These are phyloP conservation scores for Oxyura jamaicensis DNA, from an alignment of 2,113 vertebrate species.

Conservation along the genomic window DNA sequence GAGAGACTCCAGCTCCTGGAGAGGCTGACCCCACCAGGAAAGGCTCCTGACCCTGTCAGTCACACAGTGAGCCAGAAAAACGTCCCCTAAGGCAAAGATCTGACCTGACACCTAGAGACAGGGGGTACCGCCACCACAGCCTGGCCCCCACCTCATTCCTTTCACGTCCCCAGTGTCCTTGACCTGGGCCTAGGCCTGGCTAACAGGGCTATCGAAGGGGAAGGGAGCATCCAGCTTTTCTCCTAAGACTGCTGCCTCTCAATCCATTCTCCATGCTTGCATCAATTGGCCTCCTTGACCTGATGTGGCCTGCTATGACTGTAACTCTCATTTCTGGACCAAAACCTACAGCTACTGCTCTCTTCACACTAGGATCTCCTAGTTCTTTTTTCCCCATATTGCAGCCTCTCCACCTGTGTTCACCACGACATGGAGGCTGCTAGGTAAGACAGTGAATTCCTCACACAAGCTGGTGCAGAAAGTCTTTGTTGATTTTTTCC, in stretches of 20 bases:
- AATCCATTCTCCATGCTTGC: background rate
- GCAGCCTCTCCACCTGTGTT: background rate
- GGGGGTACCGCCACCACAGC: background rate
- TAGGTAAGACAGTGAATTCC: background rate
- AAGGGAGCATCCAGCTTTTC: background rate
- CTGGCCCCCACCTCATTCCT: background rate
- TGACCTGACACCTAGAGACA: background rate
- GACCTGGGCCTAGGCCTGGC: background rate
- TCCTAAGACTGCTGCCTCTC: background rate
- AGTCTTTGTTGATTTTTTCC: background rate
- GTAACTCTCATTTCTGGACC: background rate
- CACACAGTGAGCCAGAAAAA: background rate
- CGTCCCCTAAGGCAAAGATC: background rate
- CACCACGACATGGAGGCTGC: background rate
- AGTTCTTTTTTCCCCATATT: background rate
- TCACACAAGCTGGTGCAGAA: background rate
- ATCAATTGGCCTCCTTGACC: background rate
- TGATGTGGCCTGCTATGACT: background rate
- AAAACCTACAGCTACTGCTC: background rate
- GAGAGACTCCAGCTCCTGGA: background rate
- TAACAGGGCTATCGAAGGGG: background rate
- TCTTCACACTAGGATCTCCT: background rate
- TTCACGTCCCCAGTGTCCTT: background rate
- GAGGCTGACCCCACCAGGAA: background rate
- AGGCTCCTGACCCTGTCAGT: background rate